Evolutionary conservation across 2,113 vertebrate species (phyloP).

Genomic region (Pavo muticus): DNA sequence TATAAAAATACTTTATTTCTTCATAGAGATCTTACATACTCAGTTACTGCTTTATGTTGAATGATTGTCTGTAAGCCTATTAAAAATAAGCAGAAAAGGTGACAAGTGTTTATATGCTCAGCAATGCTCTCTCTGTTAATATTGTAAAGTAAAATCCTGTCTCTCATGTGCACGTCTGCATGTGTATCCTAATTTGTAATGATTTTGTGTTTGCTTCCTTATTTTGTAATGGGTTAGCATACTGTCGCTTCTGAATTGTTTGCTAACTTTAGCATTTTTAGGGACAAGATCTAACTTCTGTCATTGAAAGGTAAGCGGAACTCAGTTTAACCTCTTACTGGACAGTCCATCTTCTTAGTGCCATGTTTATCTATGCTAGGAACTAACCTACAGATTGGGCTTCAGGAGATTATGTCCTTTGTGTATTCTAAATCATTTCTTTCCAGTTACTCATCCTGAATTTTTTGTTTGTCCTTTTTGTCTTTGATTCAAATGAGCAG

Average conservation of each 20-base stretch:
- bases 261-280: background rate
- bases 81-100: background rate
- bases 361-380: background rate
- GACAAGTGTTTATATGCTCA: background rate
- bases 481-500: background rate
- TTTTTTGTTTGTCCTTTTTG: background rate
- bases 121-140: background rate
- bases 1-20: background rate
- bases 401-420: background rate
- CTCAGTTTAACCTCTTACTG: background rate
- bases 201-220: background rate
- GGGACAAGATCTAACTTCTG: background rate
- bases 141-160: background rate
- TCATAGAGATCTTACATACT: background rate
- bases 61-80: background rate
- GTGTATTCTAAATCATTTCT: background rate
- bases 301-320: background rate
- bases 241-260: background rate
- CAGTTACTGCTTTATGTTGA: background rate
- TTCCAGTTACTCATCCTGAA: background rate
- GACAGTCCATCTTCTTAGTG: background rate
- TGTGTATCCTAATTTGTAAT: background rate
- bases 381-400: fast-evolving
- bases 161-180: background rate
- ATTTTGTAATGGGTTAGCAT: fast-evolving